phyloP scores from a whole-genome alignment of 1,140 invertebrate species.

The Lasioglossum albipes region DNA sequence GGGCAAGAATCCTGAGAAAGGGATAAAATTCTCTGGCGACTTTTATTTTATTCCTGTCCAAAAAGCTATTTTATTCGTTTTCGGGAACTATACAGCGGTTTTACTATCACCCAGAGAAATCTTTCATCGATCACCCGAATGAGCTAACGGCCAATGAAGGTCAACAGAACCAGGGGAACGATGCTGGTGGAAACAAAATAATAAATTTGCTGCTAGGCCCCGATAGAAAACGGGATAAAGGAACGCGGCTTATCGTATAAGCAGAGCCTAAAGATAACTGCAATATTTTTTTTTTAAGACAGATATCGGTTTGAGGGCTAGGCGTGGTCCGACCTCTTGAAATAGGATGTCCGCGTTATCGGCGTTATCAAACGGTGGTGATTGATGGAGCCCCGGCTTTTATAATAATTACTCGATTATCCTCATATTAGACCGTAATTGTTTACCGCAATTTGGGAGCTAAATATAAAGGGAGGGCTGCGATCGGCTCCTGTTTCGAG shows the following conservation, averaged over 20 bases:
- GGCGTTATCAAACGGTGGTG: conserved; percentile 62
- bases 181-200: conserved; percentile 10
- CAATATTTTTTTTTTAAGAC: conserved; percentile 40
- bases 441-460: conserved; percentile 64
- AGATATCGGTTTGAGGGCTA: conserved; percentile 29
- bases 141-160: background rate
- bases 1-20: no score
- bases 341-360: conserved; percentile 52
- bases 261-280: conserved; percentile 28
- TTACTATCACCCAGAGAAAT: background rate
- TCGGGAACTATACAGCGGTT: no score
- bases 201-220: conserved; percentile 27
- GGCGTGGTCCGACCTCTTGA: conserved; percentile 55
- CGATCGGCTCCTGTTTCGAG: conserved; percentile 42
- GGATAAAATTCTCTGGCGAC: no score
- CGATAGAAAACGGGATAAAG: conserved; percentile 29
- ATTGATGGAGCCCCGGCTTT: conserved; percentile 75
- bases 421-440: conserved; percentile 70
- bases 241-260: conserved; percentile 45
- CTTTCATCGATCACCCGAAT: background rate
- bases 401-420: conserved; percentile 76
- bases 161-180: background rate
- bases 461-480: conserved; percentile 44
- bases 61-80: no score
- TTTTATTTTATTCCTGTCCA: no score